Conservation (phyloP, 2,888 invertebrate genomes). For the Kryphioiulus occultus region DNA sequence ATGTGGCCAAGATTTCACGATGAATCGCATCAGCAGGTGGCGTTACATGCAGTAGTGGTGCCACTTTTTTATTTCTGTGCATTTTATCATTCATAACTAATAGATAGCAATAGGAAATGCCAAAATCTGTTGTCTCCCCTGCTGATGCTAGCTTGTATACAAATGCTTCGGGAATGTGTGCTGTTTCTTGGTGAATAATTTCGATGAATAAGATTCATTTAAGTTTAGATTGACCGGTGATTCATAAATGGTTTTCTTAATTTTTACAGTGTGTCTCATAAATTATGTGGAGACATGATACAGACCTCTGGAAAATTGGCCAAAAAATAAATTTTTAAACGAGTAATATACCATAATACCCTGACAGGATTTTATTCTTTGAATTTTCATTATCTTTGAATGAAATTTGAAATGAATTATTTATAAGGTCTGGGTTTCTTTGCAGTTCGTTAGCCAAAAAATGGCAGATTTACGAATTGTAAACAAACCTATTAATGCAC, state of each 20-base stretch:
- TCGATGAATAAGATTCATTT: not conserved
- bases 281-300: not conserved
- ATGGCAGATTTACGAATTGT: too few species aligned
- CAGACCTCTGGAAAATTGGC: not conserved
- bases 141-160: not conserved
- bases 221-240: not conserved
- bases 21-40: constrained; percentile 30
- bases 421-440: not conserved
- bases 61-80: not conserved
- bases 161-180: not conserved
- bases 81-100: constrained; percentile 7
- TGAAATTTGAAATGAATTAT: not conserved
- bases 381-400: too few species aligned
- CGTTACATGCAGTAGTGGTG: not conserved
- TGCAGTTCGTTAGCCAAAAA: too few species aligned
- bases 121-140: not conserved
- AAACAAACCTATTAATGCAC: not conserved
- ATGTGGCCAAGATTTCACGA: constrained; percentile 10
- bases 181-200: not conserved
- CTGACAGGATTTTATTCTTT: too few species aligned
- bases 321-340: not conserved
- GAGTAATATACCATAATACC: too few species aligned
- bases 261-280: not conserved
- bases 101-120: constrained; percentile 25
- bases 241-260: not conserved